Base-by-base conservation (phyloP, 2,797 vertebrate genomes). In the Amniataba percoides region DNA sequence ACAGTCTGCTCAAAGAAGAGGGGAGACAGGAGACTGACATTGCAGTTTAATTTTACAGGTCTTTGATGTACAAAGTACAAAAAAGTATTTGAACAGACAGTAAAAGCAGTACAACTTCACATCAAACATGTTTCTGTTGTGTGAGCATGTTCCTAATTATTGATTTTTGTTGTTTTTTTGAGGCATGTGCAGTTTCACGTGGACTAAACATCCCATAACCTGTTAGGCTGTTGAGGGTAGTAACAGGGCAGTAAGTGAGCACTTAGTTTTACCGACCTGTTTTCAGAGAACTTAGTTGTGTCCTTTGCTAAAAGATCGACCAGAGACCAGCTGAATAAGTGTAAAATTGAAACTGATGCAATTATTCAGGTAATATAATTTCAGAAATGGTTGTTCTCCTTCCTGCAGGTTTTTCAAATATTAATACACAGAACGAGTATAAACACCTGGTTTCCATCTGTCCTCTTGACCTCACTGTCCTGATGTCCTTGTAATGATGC, bases 231-330 rank as follows among this genome's bases (percentile, higher is more conserved):
- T 34, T 4, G 5, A 15, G 3, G 27, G 5, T 59, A 25, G 13
- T 76, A 65, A 42, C 57, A 18, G 70, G 36, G 25, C 60, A 71
- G 19, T 15, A 9, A 69, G 14, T 23, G 36, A 23, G 25, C 40
- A 43, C 61, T 75, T 51, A 16, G 18, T 53, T 78, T 75, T 21
- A 64, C 58, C 64, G 74, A 68, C 62, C 46, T 48, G 31, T 49
- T 79, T 77, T 4, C 2, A 10, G 2, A 27, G 23, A 27, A 7
- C n/a, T 71, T 52, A 65, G n/a, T n/a, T 58, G 40, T 3, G 0
- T 14, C 3, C 4, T 60, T 21, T 14, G 16, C n/a, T n/a, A 7
- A 52, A 34, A 48, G 0, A 53, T 4, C 16, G 10, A 34, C 8
- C 9, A 40, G 36, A 65, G 34, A 7, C n/a, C 6, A 36, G 8